Conservation (phyloP, 2,113 vertebrate genomes). For the Potamarius usumacintae region DNA sequence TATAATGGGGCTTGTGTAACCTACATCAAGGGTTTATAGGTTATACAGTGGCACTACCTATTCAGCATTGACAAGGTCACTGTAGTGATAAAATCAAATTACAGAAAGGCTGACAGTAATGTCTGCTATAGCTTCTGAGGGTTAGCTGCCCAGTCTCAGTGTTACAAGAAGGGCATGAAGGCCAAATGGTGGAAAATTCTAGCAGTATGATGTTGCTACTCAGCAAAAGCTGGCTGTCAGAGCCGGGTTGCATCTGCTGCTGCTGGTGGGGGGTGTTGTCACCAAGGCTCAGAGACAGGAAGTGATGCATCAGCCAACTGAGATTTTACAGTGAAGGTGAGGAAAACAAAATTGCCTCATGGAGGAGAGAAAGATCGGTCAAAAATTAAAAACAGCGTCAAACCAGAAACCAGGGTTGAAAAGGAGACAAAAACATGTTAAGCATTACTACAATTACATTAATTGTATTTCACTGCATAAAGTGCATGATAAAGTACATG, state of each 20-base stretch:
- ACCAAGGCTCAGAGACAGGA: conserved; percentile 46
- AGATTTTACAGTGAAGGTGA: conserved; percentile 36
- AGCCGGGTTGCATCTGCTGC: conserved; percentile 52
- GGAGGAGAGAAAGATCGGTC: conserved; percentile 18
- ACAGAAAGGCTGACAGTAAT: conserved; percentile 1
- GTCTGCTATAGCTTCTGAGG: neutral
- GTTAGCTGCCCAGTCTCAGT: neutral
- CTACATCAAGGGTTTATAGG: neutral
- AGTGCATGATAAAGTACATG: too few relatives aligned
- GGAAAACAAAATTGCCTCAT: conserved; percentile 23
- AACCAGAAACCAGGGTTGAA: neutral
- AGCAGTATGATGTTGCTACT: conserved; percentile 34
- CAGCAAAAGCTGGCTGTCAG: conserved; percentile 49
- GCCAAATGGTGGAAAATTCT: conserved; percentile 32
- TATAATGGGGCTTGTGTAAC: neutral
- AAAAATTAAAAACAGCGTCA: conserved; percentile 20
- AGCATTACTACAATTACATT: neutral
- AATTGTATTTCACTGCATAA: neutral
- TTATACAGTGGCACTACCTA: neutral
- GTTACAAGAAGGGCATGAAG: conserved; percentile 8
- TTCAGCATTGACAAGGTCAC: conserved; percentile 23
- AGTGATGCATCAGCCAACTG: conserved; percentile 52
- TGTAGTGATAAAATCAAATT: neutral
- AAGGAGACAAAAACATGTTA: neutral
- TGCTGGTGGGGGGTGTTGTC: conserved; percentile 50